These are phyloP conservation scores for Antitype chi DNA, from an alignment of 2,888 invertebrate species.

Conservation along the genomic window DNA sequence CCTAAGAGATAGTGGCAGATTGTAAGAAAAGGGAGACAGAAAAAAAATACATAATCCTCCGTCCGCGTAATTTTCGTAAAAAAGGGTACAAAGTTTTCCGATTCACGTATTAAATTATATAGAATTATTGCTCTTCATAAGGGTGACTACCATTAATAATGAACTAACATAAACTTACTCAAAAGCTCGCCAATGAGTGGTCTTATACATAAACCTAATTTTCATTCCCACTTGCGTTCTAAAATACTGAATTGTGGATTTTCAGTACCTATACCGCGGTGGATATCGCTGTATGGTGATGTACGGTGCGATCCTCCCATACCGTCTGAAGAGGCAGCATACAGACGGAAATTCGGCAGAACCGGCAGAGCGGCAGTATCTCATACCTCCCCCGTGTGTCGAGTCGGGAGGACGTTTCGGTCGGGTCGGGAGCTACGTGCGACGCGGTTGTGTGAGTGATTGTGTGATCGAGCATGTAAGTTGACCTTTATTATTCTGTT, in stretches of 20 bases:
- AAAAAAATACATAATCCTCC: too few relatives aligned
- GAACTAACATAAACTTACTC: not conserved
- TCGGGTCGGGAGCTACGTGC: slow-evolving; percentile 29
- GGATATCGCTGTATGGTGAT: not conserved
- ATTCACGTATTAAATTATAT: too few relatives aligned
- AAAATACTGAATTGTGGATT: not conserved
- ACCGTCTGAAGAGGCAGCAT: slow-evolving; percentile 43
- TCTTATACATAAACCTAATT: not conserved
- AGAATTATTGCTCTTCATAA: not conserved
- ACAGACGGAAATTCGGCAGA: slow-evolving; percentile 52
- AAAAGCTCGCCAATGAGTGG: not conserved
- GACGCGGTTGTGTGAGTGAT: slow-evolving; percentile 57
- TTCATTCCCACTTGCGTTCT: not conserved
- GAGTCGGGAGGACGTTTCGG: slow-evolving; percentile 68
- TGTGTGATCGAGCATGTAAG: slow-evolving; percentile 66
- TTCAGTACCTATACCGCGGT: not conserved
- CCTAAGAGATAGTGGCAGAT: too few relatives aligned
- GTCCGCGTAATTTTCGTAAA: too few relatives aligned
- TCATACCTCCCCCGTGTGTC: slow-evolving; percentile 72
- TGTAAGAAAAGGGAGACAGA: too few relatives aligned
- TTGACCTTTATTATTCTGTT: slow-evolving; percentile 40
- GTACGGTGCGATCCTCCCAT: not conserved
- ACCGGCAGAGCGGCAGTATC: slow-evolving; percentile 40
- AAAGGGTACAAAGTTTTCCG: too few relatives aligned
- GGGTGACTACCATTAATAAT: not conserved